A percentile compares a stretch with the other conserved stretches of the same genome.
Conservation (phyloP, 37 sponge, comb jelly and placozoan genomes). For the Geodia barretti region DNA sequence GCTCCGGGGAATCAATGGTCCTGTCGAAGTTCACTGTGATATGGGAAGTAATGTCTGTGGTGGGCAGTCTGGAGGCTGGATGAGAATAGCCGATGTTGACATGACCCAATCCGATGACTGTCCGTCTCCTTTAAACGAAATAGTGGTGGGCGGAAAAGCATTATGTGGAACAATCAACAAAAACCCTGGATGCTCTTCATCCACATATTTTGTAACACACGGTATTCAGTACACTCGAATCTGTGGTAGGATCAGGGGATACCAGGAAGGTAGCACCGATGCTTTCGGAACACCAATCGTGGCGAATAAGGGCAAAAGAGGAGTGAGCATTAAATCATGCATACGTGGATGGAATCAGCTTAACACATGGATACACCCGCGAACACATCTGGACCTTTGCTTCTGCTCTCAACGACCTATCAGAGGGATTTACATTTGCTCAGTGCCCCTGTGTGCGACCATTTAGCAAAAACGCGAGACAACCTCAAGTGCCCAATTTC, state of each 20-base stretch:
- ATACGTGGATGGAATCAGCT: constrained; percentile 37
- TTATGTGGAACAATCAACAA: not conserved
- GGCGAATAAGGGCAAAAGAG: not conserved
- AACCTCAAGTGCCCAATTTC: not conserved
- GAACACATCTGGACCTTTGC: constrained; percentile 49
- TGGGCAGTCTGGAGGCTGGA: constrained; percentile 26
- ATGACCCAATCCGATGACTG: constrained; percentile 22
- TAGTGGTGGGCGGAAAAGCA: not conserved
- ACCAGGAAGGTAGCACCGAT: constrained; percentile 25
- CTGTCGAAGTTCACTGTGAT: constrained; percentile 25
- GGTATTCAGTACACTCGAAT: constrained; percentile 41
- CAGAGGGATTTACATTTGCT: not conserved
- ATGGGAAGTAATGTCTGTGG: constrained; percentile 32
- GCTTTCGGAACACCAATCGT: not conserved
- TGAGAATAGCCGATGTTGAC: constrained; percentile 29
- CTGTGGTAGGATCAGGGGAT: constrained; percentile 58
- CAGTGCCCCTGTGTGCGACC: no score
- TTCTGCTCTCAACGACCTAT: not conserved
- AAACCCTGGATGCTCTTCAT: constrained; percentile 20
- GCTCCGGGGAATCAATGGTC: constrained; percentile 12
- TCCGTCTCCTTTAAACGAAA: constrained; percentile 19
- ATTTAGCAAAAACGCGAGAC: not conserved
- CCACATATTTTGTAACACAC: not conserved
- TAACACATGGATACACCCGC: constrained; percentile 24
- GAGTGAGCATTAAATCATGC: not conserved